These are phyloP conservation scores for Nomada goodeniana DNA, from an alignment of 2,888 invertebrate genomes.

Conservation along the genomic window DNA sequence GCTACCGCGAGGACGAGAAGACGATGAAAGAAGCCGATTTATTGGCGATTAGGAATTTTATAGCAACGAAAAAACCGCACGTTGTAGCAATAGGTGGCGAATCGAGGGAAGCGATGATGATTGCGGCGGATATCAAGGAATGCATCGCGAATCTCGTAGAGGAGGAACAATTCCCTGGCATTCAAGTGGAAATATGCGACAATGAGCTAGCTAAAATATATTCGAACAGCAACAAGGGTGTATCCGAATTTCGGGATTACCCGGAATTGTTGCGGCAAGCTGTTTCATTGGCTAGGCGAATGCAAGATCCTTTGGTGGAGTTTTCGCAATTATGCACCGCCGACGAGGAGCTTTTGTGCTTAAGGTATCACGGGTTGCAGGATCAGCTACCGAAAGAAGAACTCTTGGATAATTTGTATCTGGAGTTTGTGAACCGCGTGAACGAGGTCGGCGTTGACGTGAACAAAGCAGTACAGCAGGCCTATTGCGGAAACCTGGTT, in stretches of 20 bases:
- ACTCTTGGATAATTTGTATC: slow-evolving; percentile 92
- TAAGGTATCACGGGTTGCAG: slow-evolving; percentile 95
- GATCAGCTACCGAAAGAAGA: slow-evolving; percentile 94
- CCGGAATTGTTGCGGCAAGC: slow-evolving; percentile 96
- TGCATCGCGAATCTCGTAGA: slow-evolving; percentile 91
- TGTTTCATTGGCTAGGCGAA: slow-evolving; percentile 94
- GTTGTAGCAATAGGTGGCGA: slow-evolving; percentile 96
- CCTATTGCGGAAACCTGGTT: slow-evolving; percentile 94
- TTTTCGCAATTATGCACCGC: slow-evolving; percentile 97
- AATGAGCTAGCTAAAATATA: slow-evolving; percentile 97
- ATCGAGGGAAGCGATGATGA: slow-evolving; percentile 93
- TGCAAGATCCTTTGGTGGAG: slow-evolving; percentile 98
- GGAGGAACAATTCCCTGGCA: slow-evolving; percentile 94
- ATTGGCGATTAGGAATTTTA: slow-evolving; percentile 90
- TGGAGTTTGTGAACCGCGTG: slow-evolving; percentile 97
- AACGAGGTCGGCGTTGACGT: slow-evolving; percentile 99
- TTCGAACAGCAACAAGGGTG: slow-evolving; percentile 95
- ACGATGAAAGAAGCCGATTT: slow-evolving; percentile 89
- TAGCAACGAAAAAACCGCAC: slow-evolving; percentile 96
- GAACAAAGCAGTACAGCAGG: slow-evolving; percentile 95
- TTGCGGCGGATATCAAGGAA: slow-evolving; percentile 91
- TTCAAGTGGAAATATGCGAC: slow-evolving; percentile 96
- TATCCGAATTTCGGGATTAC: slow-evolving; percentile 96
- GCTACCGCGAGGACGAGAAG: slow-evolving; percentile 89
- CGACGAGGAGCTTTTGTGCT: slow-evolving; percentile 98